A percentile compares a stretch with the other conserved stretches of the same genome.
Evolutionary conservation across 2,888 invertebrate genomes (phyloP).

Genomic region (Auanema freiburgensis): DNA sequence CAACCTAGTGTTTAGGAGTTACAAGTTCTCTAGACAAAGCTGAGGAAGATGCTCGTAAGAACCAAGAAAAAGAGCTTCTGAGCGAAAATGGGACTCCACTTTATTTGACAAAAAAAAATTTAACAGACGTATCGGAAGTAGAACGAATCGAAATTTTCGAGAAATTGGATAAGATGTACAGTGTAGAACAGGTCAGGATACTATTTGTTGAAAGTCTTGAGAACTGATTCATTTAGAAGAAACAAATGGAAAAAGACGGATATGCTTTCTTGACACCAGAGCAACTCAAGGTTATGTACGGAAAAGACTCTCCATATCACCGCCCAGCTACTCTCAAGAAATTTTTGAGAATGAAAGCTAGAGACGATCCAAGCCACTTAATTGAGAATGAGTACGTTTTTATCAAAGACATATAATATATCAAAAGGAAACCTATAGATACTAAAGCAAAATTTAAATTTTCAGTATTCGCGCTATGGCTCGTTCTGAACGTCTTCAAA

Average conservation of each 20-base stretch:
- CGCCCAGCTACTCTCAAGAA: conserved; percentile 29
- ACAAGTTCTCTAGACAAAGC: conserved; percentile 30
- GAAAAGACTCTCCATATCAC: conserved; percentile 53
- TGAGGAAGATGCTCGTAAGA: conserved; percentile 23
- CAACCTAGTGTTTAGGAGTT: conserved; percentile 26
- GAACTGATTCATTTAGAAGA: conserved; percentile 24
- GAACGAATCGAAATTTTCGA: conserved; percentile 57
- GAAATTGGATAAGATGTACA: conserved; percentile 50
- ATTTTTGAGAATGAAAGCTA: conserved; percentile 28
- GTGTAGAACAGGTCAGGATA: conserved; percentile 43
- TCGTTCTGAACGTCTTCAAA: conserved; percentile 39
- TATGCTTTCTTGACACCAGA: conserved; percentile 46
- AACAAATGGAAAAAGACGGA: conserved; percentile 52
- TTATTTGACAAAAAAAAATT: conserved; percentile 34
- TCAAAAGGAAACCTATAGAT: too few relatives aligned
- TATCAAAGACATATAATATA: not conserved
- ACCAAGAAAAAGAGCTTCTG: conserved; percentile 30
- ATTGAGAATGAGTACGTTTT: conserved; percentile 43
- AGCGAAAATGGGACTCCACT: conserved; percentile 37
- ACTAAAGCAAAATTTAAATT: too few relatives aligned
- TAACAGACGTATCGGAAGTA: conserved; percentile 32
- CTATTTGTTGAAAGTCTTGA: conserved; percentile 5
- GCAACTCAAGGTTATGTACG: conserved; percentile 56
- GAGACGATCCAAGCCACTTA: conserved; percentile 37
- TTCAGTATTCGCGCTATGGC: conserved; percentile 49